Conservation (phyloP, 2,888 invertebrate species). For the Trachelus stipa region DNA sequence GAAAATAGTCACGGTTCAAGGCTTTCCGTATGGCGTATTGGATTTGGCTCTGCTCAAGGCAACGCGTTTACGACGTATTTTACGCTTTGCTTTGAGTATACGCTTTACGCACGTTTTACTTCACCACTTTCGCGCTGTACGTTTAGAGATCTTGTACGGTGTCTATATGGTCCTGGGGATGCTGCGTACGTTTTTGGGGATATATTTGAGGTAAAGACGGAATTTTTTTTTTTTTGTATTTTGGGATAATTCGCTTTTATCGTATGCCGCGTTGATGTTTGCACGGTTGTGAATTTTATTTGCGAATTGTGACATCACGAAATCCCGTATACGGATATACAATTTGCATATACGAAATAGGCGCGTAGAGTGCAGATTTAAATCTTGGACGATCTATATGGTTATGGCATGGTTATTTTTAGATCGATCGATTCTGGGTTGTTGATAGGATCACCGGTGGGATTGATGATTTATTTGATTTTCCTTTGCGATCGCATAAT, state of each 20-base stretch:
- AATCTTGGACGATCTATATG: too few relatives aligned
- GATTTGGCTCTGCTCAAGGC: not conserved
- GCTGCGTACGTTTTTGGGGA: too few relatives aligned
- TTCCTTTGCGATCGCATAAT: not conserved
- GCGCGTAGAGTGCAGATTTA: too few relatives aligned
- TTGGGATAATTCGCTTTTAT: too few relatives aligned
- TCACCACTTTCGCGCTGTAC: not conserved
- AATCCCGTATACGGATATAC: too few relatives aligned
- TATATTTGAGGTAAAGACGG: too few relatives aligned
- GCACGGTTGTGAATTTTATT: too few relatives aligned
- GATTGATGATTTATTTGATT: not conserved
- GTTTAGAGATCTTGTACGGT: not conserved
- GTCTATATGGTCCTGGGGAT: not conserved
- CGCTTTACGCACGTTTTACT: not conserved
- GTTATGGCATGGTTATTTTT: not conserved
- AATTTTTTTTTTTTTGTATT: too few relatives aligned
- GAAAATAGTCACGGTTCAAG: constrained; percentile 7
- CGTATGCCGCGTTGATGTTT: too few relatives aligned
- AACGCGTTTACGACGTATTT: not conserved
- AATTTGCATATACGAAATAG: too few relatives aligned
- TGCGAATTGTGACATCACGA: too few relatives aligned
- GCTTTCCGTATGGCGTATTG: not conserved
- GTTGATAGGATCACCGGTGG: not conserved
- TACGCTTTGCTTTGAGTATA: not conserved
- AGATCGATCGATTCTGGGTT: not conserved